Conservation (phyloP, 1,140 invertebrate species). For the Stegodyphus dumicola region DNA sequence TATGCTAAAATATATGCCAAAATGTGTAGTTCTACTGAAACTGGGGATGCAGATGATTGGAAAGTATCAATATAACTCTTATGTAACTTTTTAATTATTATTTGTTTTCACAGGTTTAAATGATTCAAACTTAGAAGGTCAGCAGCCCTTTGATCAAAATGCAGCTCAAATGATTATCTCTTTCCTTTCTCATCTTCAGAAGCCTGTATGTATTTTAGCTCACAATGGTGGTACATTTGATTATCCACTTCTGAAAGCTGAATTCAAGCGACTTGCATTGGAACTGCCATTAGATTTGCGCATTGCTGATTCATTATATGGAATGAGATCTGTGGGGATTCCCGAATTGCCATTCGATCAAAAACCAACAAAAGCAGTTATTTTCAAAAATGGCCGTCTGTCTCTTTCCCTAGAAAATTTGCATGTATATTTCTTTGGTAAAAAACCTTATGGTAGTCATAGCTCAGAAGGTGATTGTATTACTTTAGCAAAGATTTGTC, state of each 20-base stretch:
- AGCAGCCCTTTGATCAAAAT: conserved; percentile 33
- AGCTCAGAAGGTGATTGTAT: conserved; percentile 55
- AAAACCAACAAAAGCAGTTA: conserved; percentile 16
- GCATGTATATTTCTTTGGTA: conserved; percentile 20
- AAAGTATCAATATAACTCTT: not conserved
- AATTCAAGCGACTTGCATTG: conserved; percentile 5
- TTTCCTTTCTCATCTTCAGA: conserved; percentile 39
- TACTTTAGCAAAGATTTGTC: conserved; percentile 44
- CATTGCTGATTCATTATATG: conserved; percentile 41
- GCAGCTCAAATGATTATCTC: conserved; percentile 11
- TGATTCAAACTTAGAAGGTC: conserved; percentile 11
- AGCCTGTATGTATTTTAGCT: conserved; percentile 40
- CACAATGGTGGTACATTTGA: conserved; percentile 41
- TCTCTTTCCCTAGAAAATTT: conserved; percentile 32
- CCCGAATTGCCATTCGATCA: conserved; percentile 2
- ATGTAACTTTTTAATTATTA: not conserved
- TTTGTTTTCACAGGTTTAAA: conserved; percentile 26
- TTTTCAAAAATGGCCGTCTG: not conserved
- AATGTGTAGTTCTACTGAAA: no score
- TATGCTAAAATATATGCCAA: no score
- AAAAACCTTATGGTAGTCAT: conserved; percentile 11
- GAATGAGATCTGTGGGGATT: conserved; percentile 16
- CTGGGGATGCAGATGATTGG: no score
- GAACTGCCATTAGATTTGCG: conserved; percentile 16
- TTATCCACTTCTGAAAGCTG: conserved; percentile 48